phyloP scores from a whole-genome alignment of 2,113 vertebrate species.

The Hemibagrus wyckioides region DNA sequence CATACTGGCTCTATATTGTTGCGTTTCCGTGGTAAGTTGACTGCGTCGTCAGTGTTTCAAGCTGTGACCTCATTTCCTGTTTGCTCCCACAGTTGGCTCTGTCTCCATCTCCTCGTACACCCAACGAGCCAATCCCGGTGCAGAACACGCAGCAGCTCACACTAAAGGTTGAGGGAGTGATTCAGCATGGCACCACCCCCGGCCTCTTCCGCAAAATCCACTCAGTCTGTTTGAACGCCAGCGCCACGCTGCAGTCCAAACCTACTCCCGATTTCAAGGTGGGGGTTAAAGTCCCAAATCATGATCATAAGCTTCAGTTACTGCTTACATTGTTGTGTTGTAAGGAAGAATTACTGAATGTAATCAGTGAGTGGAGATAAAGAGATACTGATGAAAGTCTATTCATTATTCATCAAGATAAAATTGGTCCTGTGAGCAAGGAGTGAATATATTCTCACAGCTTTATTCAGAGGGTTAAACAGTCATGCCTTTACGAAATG shows the following conservation, averaged over 20 bases:
- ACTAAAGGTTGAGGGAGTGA: slow-evolving; percentile 94
- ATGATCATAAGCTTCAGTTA: background rate
- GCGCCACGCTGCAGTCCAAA: slow-evolving; percentile 91
- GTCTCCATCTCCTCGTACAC: slow-evolving; percentile 91
- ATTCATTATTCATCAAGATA: background rate
- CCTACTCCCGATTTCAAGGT: slow-evolving; percentile 89
- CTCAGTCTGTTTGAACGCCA: slow-evolving; percentile 91
- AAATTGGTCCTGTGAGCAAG: background rate
- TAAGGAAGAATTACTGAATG: background rate
- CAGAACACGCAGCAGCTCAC: slow-evolving; percentile 93
- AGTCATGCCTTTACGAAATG: background rate
- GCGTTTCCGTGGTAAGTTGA: background rate
- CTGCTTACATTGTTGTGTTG: no score
- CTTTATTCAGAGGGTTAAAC: background rate
- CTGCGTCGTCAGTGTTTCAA: background rate
- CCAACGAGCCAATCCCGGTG: slow-evolving; percentile 90
- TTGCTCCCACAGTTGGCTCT: slow-evolving; percentile 81
- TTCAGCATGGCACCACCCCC: slow-evolving; percentile 91
- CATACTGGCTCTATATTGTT: no score
- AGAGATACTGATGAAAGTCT: background rate
- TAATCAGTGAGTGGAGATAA: background rate
- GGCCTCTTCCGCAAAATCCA: slow-evolving; percentile 97
- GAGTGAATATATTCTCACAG: background rate
- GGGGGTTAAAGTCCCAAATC: slow-evolving; percentile 18
- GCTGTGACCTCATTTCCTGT: background rate